A percentile compares a stretch with the other conserved stretches of the same genome.
These are phyloP conservation scores for Mellilla xanthometata DNA, from an alignment of 2,888 invertebrate species.

Conservation along the genomic window DNA sequence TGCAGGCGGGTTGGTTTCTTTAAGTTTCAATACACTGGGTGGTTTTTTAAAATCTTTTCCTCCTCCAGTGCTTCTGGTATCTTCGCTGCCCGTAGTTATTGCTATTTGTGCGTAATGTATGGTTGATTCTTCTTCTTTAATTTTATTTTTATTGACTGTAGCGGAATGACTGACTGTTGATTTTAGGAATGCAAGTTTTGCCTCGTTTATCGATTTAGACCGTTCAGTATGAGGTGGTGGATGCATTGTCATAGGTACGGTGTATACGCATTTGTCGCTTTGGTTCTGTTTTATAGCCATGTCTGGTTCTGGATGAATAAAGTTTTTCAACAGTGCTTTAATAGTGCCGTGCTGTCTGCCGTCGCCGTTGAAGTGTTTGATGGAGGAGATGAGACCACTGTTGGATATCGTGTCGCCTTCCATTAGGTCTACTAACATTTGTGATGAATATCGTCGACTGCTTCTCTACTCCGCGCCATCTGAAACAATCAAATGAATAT, in stretches of 20 bases:
- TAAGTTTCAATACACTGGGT: slow-evolving; percentile 36
- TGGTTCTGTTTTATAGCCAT: slow-evolving; percentile 75
- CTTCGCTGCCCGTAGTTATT: slow-evolving; percentile 65
- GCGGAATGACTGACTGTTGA: slow-evolving; percentile 51
- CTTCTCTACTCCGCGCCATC: slow-evolving; percentile 77
- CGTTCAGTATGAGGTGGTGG: slow-evolving; percentile 51
- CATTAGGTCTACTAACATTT: slow-evolving; percentile 72
- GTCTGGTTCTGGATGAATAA: slow-evolving; percentile 63
- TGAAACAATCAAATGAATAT: slow-evolving; percentile 56
- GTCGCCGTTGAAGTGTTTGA: slow-evolving; percentile 59
- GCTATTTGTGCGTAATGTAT: slow-evolving; percentile 73
- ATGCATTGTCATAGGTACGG: slow-evolving; percentile 61
- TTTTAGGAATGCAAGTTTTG: slow-evolving; percentile 67
- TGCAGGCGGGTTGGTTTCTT: slow-evolving; percentile 39
- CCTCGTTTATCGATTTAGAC: slow-evolving; percentile 62
- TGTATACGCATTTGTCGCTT: slow-evolving; percentile 63
- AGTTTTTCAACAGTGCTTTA: slow-evolving; percentile 66
- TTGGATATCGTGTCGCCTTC: slow-evolving; percentile 65
- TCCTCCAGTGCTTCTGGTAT: slow-evolving; percentile 75
- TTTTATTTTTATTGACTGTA: slow-evolving; percentile 27
- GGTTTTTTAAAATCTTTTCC: slow-evolving; percentile 46
- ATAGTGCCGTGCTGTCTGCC: slow-evolving; percentile 65
- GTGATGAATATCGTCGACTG: slow-evolving; percentile 55
- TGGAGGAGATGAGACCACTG: slow-evolving; percentile 63
- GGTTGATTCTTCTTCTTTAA: slow-evolving; percentile 45